Percentiles rank a stretch among this genome's conserved stretches.
Evolutionary conservation across 2,113 vertebrate species (phyloP).

Genomic region (Hipposideros armiger): DNA sequence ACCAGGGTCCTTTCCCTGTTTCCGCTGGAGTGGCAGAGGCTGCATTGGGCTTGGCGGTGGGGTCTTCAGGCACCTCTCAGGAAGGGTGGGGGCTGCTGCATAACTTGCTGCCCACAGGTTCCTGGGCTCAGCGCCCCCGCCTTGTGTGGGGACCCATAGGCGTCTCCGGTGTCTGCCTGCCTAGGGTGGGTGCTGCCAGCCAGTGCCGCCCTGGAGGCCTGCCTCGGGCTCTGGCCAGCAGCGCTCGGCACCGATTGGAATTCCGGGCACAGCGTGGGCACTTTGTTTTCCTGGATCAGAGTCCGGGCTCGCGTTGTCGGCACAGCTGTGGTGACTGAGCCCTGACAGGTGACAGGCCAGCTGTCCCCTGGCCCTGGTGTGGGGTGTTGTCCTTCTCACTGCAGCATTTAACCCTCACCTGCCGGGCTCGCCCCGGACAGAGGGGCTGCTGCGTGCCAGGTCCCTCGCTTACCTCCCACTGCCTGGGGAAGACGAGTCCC

Average conservation of each 20-base stretch:
- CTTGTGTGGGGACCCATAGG: neutral
- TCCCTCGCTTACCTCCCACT: neutral
- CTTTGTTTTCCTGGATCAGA: neutral
- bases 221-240: neutral
- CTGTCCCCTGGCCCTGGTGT: neutral
- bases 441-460: neutral
- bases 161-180: too few species aligned
- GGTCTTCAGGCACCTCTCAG: neutral
- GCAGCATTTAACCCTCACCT: neutral
- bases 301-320: neutral
- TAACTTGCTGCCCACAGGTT: neutral
- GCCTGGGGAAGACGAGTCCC: too few species aligned
- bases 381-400: neutral
- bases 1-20: neutral
- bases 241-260: neutral
- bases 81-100: neutral
- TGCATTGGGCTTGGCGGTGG: neutral
- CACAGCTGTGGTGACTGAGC: constrained; percentile 14
- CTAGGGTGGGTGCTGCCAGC: neutral
- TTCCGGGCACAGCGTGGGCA: neutral
- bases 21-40: neutral
- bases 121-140: rapidly evolving
- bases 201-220: neutral
- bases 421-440: rapidly evolving
- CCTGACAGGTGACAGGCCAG: neutral